Evolutionary conservation across 2,797 vertebrate species (phyloP).

Genomic region (Todus mexicanus): DNA sequence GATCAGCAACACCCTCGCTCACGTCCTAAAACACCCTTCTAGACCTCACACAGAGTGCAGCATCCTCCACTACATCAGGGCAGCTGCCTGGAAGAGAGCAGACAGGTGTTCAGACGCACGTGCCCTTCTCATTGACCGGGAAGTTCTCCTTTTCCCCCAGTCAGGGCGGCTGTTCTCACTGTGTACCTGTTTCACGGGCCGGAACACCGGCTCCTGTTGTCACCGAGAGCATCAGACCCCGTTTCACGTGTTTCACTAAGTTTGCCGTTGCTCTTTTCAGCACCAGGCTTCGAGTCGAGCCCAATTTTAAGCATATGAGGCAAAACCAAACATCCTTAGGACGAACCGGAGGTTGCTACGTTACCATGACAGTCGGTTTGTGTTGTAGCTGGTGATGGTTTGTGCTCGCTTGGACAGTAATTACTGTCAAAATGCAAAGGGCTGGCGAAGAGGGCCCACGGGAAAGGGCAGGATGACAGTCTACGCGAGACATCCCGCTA

Average conservation of each 20-base stretch:
- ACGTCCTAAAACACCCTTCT: background rate
- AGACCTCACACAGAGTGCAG: background rate
- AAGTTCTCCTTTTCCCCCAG: background rate
- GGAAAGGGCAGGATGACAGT: conserved; percentile 71
- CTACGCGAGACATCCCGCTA: conserved; percentile 59
- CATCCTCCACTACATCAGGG: background rate
- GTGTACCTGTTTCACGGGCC: background rate
- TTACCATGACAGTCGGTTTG: conserved; percentile 42
- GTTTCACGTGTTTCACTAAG: background rate
- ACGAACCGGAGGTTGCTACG: conserved; percentile 39
- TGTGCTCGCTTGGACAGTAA: conserved; percentile 68
- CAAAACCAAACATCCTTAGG: background rate
- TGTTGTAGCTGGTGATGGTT: conserved; percentile 50
- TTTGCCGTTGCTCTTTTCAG: background rate
- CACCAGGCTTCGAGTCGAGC: background rate
- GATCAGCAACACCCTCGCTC: background rate
- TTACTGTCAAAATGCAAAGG: conserved; percentile 68
- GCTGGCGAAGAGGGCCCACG: conserved; percentile 51
- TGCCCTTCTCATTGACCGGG: background rate
- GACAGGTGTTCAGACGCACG: background rate
- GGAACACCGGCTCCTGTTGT: background rate
- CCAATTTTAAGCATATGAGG: background rate
- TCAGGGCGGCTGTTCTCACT: background rate
- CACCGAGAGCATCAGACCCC: background rate
- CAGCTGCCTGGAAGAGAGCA: background rate